phyloP scores from a whole-genome alignment of 2,888 invertebrate genomes.

The Gymnoscelis rufifasciata region DNA sequence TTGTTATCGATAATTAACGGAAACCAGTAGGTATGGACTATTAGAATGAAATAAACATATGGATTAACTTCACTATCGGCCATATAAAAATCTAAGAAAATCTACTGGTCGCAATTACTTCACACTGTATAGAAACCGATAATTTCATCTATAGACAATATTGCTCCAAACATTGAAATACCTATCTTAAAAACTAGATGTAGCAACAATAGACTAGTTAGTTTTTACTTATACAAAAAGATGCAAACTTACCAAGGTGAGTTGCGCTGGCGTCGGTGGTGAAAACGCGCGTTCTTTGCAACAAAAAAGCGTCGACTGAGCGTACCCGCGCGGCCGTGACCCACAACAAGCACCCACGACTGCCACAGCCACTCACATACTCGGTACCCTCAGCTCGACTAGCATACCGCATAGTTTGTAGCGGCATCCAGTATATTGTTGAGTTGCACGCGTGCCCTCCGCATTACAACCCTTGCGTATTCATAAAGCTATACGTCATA shows the following conservation, averaged over 20 bases:
- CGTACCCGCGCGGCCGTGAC: slow-evolving; percentile 46
- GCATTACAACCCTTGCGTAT: slow-evolving; percentile 69
- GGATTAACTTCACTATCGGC: too few species aligned
- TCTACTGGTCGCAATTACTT: background rate
- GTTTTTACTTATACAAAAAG: slow-evolving; percentile 9
- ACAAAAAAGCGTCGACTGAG: slow-evolving; percentile 60
- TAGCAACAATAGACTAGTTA: background rate
- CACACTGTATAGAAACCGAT: background rate
- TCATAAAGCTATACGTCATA: slow-evolving; percentile 56
- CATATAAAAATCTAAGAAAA: too few species aligned
- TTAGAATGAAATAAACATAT: too few species aligned
- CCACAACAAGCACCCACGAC: slow-evolving; percentile 44
- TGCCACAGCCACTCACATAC: slow-evolving; percentile 17
- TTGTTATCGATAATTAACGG: too few species aligned
- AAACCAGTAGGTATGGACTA: too few species aligned
- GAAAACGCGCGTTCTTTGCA: slow-evolving; percentile 47
- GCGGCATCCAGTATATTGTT: slow-evolving; percentile 4
- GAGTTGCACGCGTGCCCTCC: slow-evolving; percentile 49
- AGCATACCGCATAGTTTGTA: slow-evolving; percentile 7
- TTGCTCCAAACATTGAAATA: background rate
- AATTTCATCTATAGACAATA: background rate
- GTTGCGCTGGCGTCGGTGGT: slow-evolving; percentile 47
- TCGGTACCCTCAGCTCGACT: slow-evolving; percentile 3
- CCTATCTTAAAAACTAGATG: background rate
- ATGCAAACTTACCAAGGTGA: slow-evolving; percentile 37